Conservation (phyloP, 2,797 vertebrate genomes). For the Salarias fasciatus region DNA sequence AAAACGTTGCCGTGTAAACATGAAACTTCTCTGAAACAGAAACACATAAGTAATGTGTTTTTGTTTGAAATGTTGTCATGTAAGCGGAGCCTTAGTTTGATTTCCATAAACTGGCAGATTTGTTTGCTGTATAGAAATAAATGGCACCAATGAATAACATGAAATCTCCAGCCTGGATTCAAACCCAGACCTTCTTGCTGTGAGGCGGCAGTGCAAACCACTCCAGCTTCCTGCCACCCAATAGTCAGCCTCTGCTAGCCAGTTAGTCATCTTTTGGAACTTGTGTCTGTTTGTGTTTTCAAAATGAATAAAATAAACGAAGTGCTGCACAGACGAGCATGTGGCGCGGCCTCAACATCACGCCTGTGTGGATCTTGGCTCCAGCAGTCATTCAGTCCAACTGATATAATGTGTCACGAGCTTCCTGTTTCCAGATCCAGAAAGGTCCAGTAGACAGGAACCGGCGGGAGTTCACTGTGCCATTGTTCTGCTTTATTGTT, state of each 20-base stretch:
- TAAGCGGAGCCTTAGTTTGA: too few relatives aligned
- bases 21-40: too few relatives aligned
- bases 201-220: too few relatives aligned
- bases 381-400: not conserved
- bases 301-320: not conserved
- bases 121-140: too few relatives aligned
- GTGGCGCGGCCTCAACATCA: not conserved
- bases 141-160: too few relatives aligned
- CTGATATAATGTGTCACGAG: not conserved
- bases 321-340: not conserved
- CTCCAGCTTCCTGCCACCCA: too few relatives aligned
- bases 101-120: too few relatives aligned
- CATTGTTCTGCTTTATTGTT: not conserved
- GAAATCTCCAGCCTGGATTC: too few relatives aligned
- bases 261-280: not conserved
- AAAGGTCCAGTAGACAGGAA: not conserved
- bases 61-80: too few relatives aligned
- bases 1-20: too few relatives aligned
- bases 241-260: not conserved
- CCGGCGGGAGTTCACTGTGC: not conserved
- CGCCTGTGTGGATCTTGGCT: not conserved
- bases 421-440: not conserved
- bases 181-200: too few relatives aligned
- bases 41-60: too few relatives aligned
- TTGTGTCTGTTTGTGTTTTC: slow-evolving; percentile 10